Base-by-base conservation (phyloP, 1,140 invertebrate species). In the Drosophila kepulauana region DNA sequence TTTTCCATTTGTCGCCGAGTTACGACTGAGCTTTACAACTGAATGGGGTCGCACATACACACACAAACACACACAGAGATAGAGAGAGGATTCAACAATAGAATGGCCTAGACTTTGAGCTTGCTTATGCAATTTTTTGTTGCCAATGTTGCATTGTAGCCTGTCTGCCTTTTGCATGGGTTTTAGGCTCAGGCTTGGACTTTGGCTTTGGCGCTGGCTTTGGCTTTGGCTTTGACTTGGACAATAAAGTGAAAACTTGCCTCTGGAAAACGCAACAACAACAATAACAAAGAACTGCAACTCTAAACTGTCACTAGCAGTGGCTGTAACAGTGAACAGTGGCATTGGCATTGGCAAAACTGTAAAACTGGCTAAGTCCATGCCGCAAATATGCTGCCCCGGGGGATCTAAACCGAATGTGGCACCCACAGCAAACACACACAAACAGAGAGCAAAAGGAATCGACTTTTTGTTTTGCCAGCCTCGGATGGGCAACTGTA, bases 161-260 rank as follows among this genome's bases (percentile, higher is more conserved):
- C 5, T 16, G 25, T 58, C 57, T 57, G 64, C 41, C 66, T 63
- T 15, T 38, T 48, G 41, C 33, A 43, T 16, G 33, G 51, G 72
- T 48, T 67, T 87, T 86, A 84, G 85, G 82, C 85, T 88, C 59
- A 35, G 70, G 74, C 63, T 75, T 78, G 77, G 78, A 68, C 74
- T 75, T 81, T 75, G 70, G 69, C 67, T 82, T 86, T 86, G 62
- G 72, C 59, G 78, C 58, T 41, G 38, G 38, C 38, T 2, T 1
- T 86, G 61, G 71, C 59, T 81, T 62, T 43, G 41, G 41, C 41
- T 43, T 86, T 87, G 62, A 76, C 59, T 86, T 62, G 61, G 65
- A 89, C 84, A 85, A 88, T 88, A 88, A 89, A 81, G 69, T 88
- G 78, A 70, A 88, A 87, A 88, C 82, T 82, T 87, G 77, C 78